Evolutionary conservation across 2,888 invertebrate species (phyloP).

Genomic region (Hofmannophila pseudospretella): DNA sequence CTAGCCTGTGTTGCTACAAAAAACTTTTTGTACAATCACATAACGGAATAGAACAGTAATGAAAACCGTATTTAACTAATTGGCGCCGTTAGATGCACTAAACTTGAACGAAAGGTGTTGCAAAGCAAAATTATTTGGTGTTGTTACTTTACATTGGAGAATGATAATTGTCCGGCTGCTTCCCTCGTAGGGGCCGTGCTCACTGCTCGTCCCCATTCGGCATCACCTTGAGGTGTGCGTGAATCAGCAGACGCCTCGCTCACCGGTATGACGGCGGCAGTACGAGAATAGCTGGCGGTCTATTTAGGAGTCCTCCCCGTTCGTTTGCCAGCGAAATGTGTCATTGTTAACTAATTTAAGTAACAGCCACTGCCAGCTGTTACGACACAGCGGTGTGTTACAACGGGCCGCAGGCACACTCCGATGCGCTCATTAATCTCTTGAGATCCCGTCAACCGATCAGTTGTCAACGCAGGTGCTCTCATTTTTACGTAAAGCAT

Average conservation of each 20-base stretch:
- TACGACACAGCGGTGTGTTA: slow-evolving; percentile 54
- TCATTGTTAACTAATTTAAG: slow-evolving; percentile 79
- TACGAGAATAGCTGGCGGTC: slow-evolving; percentile 71
- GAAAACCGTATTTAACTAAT: background rate
- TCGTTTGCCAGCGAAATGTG: slow-evolving; percentile 78
- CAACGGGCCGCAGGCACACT: slow-evolving; percentile 36
- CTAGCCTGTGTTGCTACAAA: no score
- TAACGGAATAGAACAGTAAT: background rate
- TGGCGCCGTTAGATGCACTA: no score
- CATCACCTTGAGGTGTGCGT: slow-evolving; percentile 71
- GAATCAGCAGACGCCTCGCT: slow-evolving; percentile 68
- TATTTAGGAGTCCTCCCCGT: slow-evolving; percentile 72
- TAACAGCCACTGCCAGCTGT: slow-evolving; percentile 71
- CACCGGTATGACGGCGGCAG: slow-evolving; percentile 68
- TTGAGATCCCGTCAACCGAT: slow-evolving; percentile 14
- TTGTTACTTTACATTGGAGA: background rate
- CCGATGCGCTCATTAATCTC: slow-evolving; percentile 41
- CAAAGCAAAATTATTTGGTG: no score
- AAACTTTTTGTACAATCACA: no score
- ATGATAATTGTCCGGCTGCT: background rate
- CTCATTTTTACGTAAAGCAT: slow-evolving; percentile 3
- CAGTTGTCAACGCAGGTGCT: slow-evolving; percentile 14
- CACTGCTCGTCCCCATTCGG: slow-evolving; percentile 23
- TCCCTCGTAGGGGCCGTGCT: background rate
- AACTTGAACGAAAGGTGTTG: no score